These are phyloP conservation scores for Cantharis rufa DNA, from an alignment of 2,888 invertebrate genomes.

Conservation along the genomic window DNA sequence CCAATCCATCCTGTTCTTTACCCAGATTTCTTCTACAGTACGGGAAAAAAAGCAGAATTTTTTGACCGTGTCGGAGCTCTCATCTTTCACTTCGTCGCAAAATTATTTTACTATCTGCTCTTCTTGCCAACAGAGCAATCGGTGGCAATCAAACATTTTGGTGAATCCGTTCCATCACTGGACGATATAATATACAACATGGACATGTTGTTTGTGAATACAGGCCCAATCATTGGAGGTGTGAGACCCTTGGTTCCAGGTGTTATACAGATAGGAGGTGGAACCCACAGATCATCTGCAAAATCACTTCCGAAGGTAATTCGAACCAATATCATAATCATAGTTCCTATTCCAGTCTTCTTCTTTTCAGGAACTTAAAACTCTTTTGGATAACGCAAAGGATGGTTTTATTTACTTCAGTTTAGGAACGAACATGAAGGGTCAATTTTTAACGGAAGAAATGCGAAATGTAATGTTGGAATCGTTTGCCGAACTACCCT, in stretches of 20 bases:
- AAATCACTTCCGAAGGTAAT: not conserved
- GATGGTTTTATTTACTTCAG: not conserved
- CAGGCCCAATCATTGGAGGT: not conserved
- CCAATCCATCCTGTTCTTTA: constrained; percentile 45
- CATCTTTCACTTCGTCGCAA: not conserved
- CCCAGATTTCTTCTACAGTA: constrained; percentile 43
- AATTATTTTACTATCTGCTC: not conserved
- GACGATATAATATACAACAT: not conserved
- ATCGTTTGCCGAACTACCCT: not conserved
- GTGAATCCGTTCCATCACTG: not conserved
- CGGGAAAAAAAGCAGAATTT: constrained; percentile 37
- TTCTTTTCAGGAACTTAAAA: not conserved
- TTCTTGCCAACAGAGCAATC: not conserved
- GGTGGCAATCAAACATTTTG: not conserved
- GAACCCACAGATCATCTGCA: not conserved
- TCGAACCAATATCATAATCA: not conserved
- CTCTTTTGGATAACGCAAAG: not conserved
- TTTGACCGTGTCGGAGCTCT: constrained; percentile 36
- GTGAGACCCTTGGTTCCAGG: not conserved
- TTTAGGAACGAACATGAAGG: not conserved
- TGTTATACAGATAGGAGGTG: not conserved
- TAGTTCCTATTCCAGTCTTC: not conserved
- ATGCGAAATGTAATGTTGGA: not conserved
- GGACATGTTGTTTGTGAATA: not conserved
- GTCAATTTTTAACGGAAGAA: not conserved